Base-by-base conservation (phyloP, 2,888 invertebrate species). In the Diarsia brunnea region DNA sequence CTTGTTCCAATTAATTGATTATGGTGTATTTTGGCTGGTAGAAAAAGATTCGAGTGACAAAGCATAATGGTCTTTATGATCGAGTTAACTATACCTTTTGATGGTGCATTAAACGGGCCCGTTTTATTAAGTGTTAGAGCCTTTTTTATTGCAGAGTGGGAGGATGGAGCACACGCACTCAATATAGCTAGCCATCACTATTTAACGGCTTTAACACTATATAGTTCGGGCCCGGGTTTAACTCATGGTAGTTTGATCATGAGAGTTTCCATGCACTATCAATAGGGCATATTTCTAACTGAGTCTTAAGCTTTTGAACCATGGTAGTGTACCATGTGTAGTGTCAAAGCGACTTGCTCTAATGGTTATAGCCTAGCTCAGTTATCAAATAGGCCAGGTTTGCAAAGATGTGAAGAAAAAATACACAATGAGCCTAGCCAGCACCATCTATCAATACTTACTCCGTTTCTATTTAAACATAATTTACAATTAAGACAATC, bases 401-500 rank as follows among this genome's bases (percentile, higher is more conserved):
- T 27, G 3, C 49, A 7, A 12, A 49, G 11, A 12, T 51, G 11
- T 51, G 51, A 51, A 51, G 21, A 51, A 8, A 49, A 51, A 51
- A 3, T 4, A 11, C 53, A 12, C 53, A 55, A 8, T 19, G 43
- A 55, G 19, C 31, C 14, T 45, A 45, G 7, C 31, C 2, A n/a
- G 19, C 70, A 51, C 27, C 47, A 51, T 72, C 11, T 65, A 10
- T n/a, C n/a, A n/a, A n/a, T 7, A 24, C 21, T 7, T 24, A 21
- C 67, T 70, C 73, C 27, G 49, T 77, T 74, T 74, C 69, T 76
- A 76, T 71, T 49, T 43, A 19, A 4, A 67, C 1, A 19, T 27
- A 8, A 19, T 38, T 38, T 45, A 19, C 5, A 47, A 58, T 69
- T 24, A 38, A 51, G 51, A 43, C 47, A 38, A 31, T 43, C 7